Evolutionary conservation across 2,797 vertebrate species (phyloP).

Genomic region (Bovichtus diacanthus): DNA sequence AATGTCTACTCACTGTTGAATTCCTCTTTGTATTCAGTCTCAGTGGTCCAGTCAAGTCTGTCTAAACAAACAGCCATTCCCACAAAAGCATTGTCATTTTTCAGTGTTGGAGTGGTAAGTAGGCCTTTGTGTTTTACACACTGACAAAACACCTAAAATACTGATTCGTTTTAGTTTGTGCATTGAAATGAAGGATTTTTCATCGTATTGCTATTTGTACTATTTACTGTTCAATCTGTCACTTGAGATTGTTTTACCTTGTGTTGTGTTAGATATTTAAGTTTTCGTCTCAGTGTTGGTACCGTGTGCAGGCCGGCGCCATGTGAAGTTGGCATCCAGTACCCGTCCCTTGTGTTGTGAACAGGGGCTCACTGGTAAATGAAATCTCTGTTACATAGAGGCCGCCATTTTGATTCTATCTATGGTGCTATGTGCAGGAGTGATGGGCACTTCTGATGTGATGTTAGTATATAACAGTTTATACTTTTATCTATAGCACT

Average conservation of each 20-base stretch:
- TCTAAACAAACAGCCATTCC: slow-evolving; percentile 65
- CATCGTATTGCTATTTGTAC: slow-evolving; percentile 69
- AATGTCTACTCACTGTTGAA: slow-evolving; percentile 70
- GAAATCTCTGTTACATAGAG: slow-evolving; percentile 79
- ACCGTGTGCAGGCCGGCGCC: slow-evolving; percentile 63
- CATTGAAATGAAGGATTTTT: slow-evolving; percentile 73
- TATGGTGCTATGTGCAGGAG: slow-evolving; percentile 76
- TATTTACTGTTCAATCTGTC: slow-evolving; percentile 66
- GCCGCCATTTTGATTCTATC: slow-evolving; percentile 67
- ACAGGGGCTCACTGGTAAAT: slow-evolving; percentile 64
- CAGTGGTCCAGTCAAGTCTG: slow-evolving; percentile 77
- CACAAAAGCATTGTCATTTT: slow-evolving; percentile 67
- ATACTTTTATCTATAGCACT: slow-evolving; percentile 66
- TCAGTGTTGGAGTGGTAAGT: slow-evolving; percentile 62
- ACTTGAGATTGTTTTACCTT: slow-evolving; percentile 65
- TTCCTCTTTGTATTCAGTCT: slow-evolving; percentile 73
- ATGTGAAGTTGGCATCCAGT: slow-evolving; percentile 68
- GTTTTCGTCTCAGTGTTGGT: slow-evolving; percentile 72
- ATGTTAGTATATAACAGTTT: slow-evolving; percentile 58
- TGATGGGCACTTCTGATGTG: slow-evolving; percentile 69
- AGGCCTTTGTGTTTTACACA: slow-evolving; percentile 65
- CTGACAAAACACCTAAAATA: slow-evolving; percentile 61
- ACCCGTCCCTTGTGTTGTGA: slow-evolving; percentile 62
- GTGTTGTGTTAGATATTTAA: slow-evolving; percentile 70
- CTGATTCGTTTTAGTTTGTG: slow-evolving; percentile 41